A percentile compares a stretch with the other conserved stretches of the same genome.
Conservation (phyloP, 2,888 invertebrate genomes). For the Tupiocoris notatus region DNA sequence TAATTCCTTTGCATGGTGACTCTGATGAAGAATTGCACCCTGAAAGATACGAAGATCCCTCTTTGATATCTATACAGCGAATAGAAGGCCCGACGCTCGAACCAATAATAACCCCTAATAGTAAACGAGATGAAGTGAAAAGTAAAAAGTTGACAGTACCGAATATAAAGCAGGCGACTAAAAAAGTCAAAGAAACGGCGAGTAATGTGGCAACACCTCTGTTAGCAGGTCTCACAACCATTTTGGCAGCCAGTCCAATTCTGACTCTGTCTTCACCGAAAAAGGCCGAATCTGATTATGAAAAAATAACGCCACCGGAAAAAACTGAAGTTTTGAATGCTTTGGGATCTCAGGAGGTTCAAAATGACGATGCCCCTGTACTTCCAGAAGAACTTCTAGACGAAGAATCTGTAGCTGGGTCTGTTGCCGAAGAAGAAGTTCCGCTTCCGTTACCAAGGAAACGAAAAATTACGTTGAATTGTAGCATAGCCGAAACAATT, state of each 20-base stretch:
- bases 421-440: background rate
- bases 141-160: background rate
- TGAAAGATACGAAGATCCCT: constrained; percentile 40
- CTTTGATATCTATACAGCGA: constrained; percentile 9
- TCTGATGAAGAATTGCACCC: constrained; percentile 47
- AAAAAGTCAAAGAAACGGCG: background rate
- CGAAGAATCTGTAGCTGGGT: background rate
- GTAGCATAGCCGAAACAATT: background rate
- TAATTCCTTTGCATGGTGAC: constrained; percentile 48
- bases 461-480: background rate
- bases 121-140: background rate
- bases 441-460: background rate
- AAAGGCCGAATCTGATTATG: background rate
- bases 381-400: too few species aligned
- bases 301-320: background rate
- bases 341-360: background rate
- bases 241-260: constrained; percentile 30
- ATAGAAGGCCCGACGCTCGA: constrained; percentile 24
- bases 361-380: background rate
- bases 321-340: background rate
- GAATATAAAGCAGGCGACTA: background rate
- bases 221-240: constrained; percentile 20
- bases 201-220: constrained; percentile 16
- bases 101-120: background rate
- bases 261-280: background rate